These are phyloP conservation scores for Hypena proboscidalis DNA, from an alignment of 2,888 invertebrate genomes.

Conservation along the genomic window DNA sequence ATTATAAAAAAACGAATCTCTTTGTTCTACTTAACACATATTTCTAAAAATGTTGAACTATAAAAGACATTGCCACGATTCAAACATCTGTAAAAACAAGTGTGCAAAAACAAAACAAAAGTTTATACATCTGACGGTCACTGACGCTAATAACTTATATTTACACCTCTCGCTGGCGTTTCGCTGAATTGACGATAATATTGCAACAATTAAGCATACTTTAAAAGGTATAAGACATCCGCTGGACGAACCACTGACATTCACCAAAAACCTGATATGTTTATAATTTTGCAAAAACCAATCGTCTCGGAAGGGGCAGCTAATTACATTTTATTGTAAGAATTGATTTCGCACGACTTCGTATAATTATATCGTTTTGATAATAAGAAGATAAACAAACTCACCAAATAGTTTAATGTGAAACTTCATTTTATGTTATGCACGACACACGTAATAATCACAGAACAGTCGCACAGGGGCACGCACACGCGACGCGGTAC, in stretches of 20 bases:
- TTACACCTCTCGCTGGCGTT: constrained; percentile 25
- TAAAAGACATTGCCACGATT: too few relatives aligned
- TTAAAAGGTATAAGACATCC: too few relatives aligned
- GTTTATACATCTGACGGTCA: constrained; percentile 22
- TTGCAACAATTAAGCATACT: constrained; percentile 12
- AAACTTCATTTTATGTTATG: constrained; percentile 64
- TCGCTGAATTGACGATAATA: constrained; percentile 12
- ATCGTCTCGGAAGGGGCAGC: too few relatives aligned
- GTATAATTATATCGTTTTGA: constrained; percentile 2
- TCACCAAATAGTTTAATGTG: constrained; percentile 74
- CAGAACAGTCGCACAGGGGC: constrained; percentile 47
- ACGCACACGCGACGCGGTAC: constrained; percentile 48
- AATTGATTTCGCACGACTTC: too few relatives aligned
- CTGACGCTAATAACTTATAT: constrained; percentile 25
- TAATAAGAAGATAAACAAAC: constrained; percentile 22
- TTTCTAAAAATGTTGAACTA: too few relatives aligned
- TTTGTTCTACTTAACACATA: too few relatives aligned
- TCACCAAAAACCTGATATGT: too few relatives aligned
- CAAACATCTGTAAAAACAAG: too few relatives aligned
- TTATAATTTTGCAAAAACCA: too few relatives aligned
- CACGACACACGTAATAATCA: constrained; percentile 57
- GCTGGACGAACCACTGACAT: too few relatives aligned
- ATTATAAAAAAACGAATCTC: too few relatives aligned
- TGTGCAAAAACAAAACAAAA: constrained; percentile 22
- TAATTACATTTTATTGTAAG: too few relatives aligned